phyloP scores from a whole-genome alignment of 1,140 invertebrate genomes.

The Neotoxoptera formosana region DNA sequence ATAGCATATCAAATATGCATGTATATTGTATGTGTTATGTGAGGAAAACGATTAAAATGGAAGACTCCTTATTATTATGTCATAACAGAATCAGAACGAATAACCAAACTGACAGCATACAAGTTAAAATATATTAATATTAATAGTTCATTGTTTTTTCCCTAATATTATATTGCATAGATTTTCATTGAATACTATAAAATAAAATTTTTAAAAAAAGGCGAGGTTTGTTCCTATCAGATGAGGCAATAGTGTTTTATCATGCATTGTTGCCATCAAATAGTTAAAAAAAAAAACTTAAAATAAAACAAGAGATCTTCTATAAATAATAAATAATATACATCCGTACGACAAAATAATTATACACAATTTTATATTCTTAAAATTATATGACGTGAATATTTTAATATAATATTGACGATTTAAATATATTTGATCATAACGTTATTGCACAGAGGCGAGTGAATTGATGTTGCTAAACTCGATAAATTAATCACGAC shows the following conservation, averaged over 20 bases:
- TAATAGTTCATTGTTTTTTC: constrained; percentile 25
- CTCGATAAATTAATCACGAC: neutral
- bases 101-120: neutral
- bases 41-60: neutral
- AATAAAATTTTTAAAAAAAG: constrained; percentile 45
- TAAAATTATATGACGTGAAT: neutral
- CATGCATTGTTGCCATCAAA: constrained; percentile 1
- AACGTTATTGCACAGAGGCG: neutral
- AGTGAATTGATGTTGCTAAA: neutral
- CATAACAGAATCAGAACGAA: neutral
- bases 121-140: neutral
- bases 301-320: constrained; percentile 53
- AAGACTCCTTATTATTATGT: neutral
- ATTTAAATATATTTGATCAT: neutral
- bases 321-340: constrained; percentile 34
- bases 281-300: constrained; percentile 28
- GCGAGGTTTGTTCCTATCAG: constrained; percentile 51
- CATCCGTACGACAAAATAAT: constrained; percentile 22
- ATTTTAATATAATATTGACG: constrained; percentile 7
- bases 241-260: neutral
- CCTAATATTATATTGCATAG: constrained; percentile 22
- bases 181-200: constrained; percentile 11
- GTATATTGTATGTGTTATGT: neutral
- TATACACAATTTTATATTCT: constrained; percentile 11
- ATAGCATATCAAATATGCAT: neutral